A percentile compares a stretch with the other conserved stretches of the same genome.
These are phyloP conservation scores for Escarpia spicata DNA, from an alignment of 2,888 invertebrate genomes.

Conservation along the genomic window DNA sequence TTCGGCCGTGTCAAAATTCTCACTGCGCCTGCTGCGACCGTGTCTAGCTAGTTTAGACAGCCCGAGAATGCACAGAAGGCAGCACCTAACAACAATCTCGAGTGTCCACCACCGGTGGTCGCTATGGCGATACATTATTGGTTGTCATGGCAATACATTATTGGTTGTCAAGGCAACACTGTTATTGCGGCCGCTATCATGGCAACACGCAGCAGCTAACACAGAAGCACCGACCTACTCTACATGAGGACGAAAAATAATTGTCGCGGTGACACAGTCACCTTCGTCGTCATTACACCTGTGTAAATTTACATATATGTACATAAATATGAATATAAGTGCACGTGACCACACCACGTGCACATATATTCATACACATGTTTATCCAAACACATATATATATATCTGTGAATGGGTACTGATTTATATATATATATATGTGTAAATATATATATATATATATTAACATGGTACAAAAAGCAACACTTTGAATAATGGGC, in stretches of 20 bases:
- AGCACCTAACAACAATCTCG: background rate
- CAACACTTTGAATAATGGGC: background rate
- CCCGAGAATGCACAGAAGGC: too few relatives aligned
- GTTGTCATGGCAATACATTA: constrained; percentile 8
- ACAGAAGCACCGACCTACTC: background rate
- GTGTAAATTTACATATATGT: constrained; percentile 13
- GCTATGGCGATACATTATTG: background rate
- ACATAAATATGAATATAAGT: background rate
- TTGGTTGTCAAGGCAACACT: background rate
- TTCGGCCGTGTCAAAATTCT: background rate
- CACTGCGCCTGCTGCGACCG: background rate
- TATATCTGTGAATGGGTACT: background rate
- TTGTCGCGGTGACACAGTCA: background rate
- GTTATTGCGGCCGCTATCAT: background rate
- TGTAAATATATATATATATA: background rate
- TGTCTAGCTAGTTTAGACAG: background rate
- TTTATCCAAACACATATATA: background rate
- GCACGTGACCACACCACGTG: background rate
- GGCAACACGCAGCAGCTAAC: background rate
- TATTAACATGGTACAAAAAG: constrained; percentile 13
- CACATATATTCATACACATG: constrained; percentile 4
- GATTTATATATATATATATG: background rate
- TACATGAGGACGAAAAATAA: background rate
- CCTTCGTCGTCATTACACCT: background rate
- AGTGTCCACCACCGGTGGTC: constrained; percentile 3